These are phyloP conservation scores for Brachypterus glaber DNA, from an alignment of 2,888 invertebrate species.

Conservation along the genomic window DNA sequence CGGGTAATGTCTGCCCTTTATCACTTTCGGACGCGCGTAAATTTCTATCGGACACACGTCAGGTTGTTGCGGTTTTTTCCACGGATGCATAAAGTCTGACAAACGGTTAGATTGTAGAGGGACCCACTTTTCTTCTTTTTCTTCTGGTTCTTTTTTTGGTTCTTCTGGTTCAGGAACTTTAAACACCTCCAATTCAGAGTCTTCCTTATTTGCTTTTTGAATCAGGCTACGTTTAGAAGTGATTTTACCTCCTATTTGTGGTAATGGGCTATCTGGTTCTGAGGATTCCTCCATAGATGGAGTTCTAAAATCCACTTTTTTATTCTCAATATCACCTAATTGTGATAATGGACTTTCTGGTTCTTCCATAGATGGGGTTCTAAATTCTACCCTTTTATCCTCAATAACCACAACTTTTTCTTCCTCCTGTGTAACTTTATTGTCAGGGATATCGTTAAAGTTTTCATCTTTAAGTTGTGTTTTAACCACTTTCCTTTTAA, in stretches of 20 bases:
- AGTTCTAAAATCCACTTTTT: too few relatives aligned
- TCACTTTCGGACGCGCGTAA: slow-evolving; percentile 38
- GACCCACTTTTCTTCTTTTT: slow-evolving; percentile 37
- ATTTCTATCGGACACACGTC: slow-evolving; percentile 37
- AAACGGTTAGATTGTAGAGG: slow-evolving; percentile 38
- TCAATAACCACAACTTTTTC: too few relatives aligned
- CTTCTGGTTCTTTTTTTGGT: slow-evolving; percentile 36
- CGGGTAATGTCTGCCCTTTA: slow-evolving; percentile 37
- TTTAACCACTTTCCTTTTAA: too few relatives aligned
- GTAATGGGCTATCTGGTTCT: slow-evolving; percentile 10
- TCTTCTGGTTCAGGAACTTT: slow-evolving; percentile 24
- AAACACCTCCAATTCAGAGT: slow-evolving; percentile 37
- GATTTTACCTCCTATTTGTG: slow-evolving; percentile 18
- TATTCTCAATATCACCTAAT: too few relatives aligned
- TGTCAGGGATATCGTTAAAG: too few relatives aligned
- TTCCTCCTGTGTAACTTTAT: too few relatives aligned
- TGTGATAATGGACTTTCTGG: too few relatives aligned
- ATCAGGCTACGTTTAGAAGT: slow-evolving; percentile 37
- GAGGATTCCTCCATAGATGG: slow-evolving; percentile 14
- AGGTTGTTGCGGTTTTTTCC: slow-evolving; percentile 36
- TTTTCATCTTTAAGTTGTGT: too few relatives aligned
- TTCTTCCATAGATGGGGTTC: too few relatives aligned
- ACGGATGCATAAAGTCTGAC: slow-evolving; percentile 37
- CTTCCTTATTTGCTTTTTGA: slow-evolving; percentile 33
- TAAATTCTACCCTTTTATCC: too few relatives aligned